Base-by-base conservation (phyloP, 2,888 invertebrate genomes). In the Netelia virgata region DNA sequence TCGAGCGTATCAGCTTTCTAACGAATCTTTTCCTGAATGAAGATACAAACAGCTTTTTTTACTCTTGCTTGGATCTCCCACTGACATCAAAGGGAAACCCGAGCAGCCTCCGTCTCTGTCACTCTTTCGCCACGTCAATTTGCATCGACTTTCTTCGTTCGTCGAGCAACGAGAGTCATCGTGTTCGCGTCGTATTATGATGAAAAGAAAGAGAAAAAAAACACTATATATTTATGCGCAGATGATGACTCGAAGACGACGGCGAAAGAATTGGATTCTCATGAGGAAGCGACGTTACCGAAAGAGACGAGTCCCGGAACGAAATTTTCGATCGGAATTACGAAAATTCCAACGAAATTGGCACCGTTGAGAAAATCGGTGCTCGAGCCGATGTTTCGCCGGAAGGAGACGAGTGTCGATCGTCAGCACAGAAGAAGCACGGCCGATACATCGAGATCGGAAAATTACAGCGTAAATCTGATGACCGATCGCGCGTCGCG, bases 191-290 rank as follows among this genome's bases (percentile, higher is more conserved):
- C 47, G 47, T 47, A 47, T 14, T 8, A 20, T n/a, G 14, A n/a
- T 18, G 18, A 64, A 41, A 66, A 66, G 70, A 59, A 59, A 76
- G 11, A 23, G 28, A 23, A 59, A 70, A 75, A 70, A 41, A 61
- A 28, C 36, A 36, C 50, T 73, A 16, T 68, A 43, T 66, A 63
- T 77, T 53, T 80, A 57, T 88, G 87, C 88, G 57, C 87, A 93
- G 94, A 94, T 84, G 94, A 94, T 85, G 94, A 94, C 84, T 94
- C 94, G 5, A 94, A 94, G 88, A 93, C 94, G 59, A 93, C 94
- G 14, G 93, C 92, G 14, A 94, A 93, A 86, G 94, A 92, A 8
- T 85, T 91, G 76, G 91, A 92, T 18, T 92, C 92, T 1, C 91
- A 92, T 77, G 92, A 92, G 69, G 92, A 92, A 61, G 85, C 83